Base-by-base conservation (phyloP, 2,888 invertebrate species). In the Zeuzera pyrina region DNA sequence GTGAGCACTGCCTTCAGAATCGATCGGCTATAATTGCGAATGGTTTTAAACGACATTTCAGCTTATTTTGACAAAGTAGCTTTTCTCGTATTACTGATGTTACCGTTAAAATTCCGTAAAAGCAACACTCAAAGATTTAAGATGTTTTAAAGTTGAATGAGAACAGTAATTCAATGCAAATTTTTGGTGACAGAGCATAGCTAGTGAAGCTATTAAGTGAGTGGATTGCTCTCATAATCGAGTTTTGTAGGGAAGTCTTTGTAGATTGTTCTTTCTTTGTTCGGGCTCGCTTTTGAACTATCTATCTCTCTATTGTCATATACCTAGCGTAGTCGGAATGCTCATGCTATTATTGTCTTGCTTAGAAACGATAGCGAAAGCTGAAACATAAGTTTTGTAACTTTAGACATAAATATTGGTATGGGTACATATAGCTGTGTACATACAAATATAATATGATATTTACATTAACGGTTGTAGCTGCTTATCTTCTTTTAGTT, bases 221-320 rank as follows among this genome's bases (percentile, higher is more conserved):
- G 65, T 62, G 62, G 60, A 78, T 74, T 76, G 81, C 69, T 67
- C 61, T 65, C 55, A 67, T 81, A 77, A 84, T 76, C 81, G 69
- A 60, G 70, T 84, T 81, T 76, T 57, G 78, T 71, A 73, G 72
- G 67, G 77, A 78, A 73, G 70, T 64, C 71, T 76, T 77, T 76
- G 68, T 67, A 54, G 57, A 52, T 55, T 54, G 58, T 55, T 37
- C 52, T 44, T 49, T 48, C 64, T 71, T 69, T 69, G 70, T 66
- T 59, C 51, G 51, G 57, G 14, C 28, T 45, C 52, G 56, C 57
- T 57, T 62, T 66, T 67, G 69, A 62, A 66, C 64, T 67, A n/a
- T 69, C 64, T 64, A 57, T 57, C 49, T 60, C 48, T 60, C 49
- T 57, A 60, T 59, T 55, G 46, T 55, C n/a, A 55, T 54, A 56